Evolutionary conservation across 2,797 vertebrate genomes (phyloP).

Genomic region (Eurystomus glaucurus): DNA sequence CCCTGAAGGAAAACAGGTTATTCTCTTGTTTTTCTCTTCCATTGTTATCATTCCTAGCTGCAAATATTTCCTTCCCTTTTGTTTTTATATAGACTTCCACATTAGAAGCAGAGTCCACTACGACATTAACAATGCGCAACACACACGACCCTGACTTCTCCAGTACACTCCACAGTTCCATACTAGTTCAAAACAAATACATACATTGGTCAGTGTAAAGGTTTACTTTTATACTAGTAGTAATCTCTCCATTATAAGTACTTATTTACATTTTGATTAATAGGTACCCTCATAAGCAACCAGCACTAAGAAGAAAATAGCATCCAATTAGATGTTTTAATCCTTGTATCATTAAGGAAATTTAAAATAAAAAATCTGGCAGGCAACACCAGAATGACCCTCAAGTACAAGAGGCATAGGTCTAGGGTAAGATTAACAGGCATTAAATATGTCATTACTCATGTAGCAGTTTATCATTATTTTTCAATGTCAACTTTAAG

Average conservation of each 20-base stretch:
- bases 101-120: background rate
- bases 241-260: background rate
- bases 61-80: background rate
- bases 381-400: constrained; percentile 12
- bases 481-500: constrained; percentile 71
- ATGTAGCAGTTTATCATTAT: constrained; percentile 68
- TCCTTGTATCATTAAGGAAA: background rate
- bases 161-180: background rate
- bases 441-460: constrained; percentile 64
- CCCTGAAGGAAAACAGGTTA: background rate
- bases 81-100: background rate
- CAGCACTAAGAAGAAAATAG: background rate
- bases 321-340: background rate
- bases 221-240: background rate
- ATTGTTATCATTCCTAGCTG: background rate
- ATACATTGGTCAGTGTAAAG: background rate
- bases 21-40: background rate
- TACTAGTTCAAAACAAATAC: background rate
- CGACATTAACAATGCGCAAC: background rate
- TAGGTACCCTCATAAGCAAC: background rate
- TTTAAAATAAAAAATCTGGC: background rate
- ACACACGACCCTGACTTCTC: background rate
- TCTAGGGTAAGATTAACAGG: constrained; percentile 40
- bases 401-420: background rate
- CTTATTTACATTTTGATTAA: background rate